Base-by-base conservation (phyloP, 2,797 vertebrate genomes). In the Crocodylus rhombifer region DNA sequence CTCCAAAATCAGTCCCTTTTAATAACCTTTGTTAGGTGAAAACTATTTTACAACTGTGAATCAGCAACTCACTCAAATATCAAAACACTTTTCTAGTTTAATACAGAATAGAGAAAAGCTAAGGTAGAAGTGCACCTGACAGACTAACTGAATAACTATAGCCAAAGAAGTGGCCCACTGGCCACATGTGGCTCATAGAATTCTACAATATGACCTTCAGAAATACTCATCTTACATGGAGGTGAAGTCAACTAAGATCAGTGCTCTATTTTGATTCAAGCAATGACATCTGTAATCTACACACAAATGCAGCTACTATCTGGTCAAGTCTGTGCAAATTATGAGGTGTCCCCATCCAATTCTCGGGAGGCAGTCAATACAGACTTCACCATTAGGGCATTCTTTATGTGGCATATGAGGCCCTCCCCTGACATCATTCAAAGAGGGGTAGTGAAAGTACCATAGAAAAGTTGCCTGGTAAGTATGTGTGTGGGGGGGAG, bases 141-240 rank as follows among this genome's bases (percentile, higher is more conserved):
- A 51, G 42, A 51, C 42, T 51, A 51, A 51, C 42, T 51, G 42
- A 51, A 51, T 51, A 51, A 51, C 9, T 51, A 51, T 51, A 51
- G 5, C 26, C 33, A 65, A 67, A 82, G 36, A 71, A 71, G 67
- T 23, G 33, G 67, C 10, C 67, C 12, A 6, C n/a, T 63, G 18
- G 16, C 56, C 61, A 73, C 78, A 84, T 25, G 64, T 64, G 58
- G 73, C 25, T 14, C 76, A 80, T 30, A 82, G 51, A 90, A 67
- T 67, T 87, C 73, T 78, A 67, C 14, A 86, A 73, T 7, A 78
- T 67, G 76, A 80, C 51, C 75, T 81, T 79, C 71, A 88, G 78
- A 81, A 93, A 91, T 0, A 14, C 21, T 64, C 26, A 84, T 85
- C 61, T 67, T 63, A 61, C 62, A 81, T 13, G 71, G 86, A 88